Evolutionary conservation across 2,888 invertebrate species (phyloP).

Genomic region (Drosophila sordidula): DNA sequence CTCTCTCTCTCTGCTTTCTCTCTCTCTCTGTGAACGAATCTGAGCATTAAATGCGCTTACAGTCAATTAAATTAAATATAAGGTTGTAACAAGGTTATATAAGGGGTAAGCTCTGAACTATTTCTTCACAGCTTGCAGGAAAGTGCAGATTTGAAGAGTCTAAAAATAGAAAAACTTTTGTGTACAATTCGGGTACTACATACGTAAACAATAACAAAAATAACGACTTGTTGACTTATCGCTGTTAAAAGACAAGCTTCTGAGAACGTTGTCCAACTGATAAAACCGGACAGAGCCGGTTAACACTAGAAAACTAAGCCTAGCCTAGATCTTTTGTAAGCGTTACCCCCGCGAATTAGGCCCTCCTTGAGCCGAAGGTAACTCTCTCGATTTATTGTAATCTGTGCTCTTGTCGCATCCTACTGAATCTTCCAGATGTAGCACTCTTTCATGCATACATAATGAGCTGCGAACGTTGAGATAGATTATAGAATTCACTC

Average conservation of each 20-base stretch:
- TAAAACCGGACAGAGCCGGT: slow-evolving; percentile 63
- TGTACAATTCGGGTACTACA: slow-evolving; percentile 38
- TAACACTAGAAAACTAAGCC: slow-evolving; percentile 54
- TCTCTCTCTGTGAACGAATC: neutral
- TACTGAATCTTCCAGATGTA: slow-evolving; percentile 18
- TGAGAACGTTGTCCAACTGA: slow-evolving; percentile 54
- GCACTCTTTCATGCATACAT: slow-evolving; percentile 53
- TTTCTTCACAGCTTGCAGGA: slow-evolving; percentile 22
- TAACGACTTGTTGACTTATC: slow-evolving; percentile 58
- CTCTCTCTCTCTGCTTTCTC: neutral
- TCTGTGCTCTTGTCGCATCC: slow-evolving; percentile 11
- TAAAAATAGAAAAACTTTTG: slow-evolving; percentile 39
- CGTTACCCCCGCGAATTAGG: neutral
- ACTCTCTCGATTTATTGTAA: neutral
- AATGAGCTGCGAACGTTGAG: slow-evolving; percentile 22
- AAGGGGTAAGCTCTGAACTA: slow-evolving; percentile 12
- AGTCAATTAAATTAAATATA: slow-evolving; percentile 37
- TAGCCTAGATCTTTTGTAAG: slow-evolving; percentile 10
- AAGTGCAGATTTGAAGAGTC: neutral
- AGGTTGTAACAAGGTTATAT: slow-evolving; percentile 72
- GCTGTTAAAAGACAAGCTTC: slow-evolving; percentile 38
- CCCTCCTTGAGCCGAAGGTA: slow-evolving; percentile 14
- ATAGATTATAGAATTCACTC: slow-evolving; percentile 20
- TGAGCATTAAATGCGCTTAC: slow-evolving; percentile 10
- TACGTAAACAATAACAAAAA: slow-evolving; percentile 36